Conservation (phyloP, 2,797 vertebrate species). For the Pogonophryne albipinna region DNA sequence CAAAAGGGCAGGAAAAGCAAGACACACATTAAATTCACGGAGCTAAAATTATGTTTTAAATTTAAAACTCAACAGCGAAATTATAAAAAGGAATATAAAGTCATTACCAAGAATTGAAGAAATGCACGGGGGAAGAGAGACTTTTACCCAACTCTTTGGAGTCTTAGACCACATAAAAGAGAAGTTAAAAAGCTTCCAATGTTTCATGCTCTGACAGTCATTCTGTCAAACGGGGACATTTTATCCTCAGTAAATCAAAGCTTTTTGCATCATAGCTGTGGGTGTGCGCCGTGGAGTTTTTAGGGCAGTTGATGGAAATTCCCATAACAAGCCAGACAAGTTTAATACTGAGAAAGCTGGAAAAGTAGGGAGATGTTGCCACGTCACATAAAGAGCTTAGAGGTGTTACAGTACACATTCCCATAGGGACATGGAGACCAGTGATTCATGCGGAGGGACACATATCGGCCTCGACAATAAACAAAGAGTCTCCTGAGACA, state of each 20-base stretch:
- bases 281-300: slow-evolving; percentile 27
- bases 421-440: slow-evolving; percentile 56
- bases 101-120: slow-evolving; percentile 18
- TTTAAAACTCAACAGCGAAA: slow-evolving; percentile 16
- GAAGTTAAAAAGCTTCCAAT: slow-evolving; percentile 35
- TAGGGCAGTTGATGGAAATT: slow-evolving; percentile 56
- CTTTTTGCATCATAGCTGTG: slow-evolving; percentile 48
- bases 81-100: slow-evolving; percentile 7
- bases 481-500: slow-evolving; percentile 74
- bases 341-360: slow-evolving; percentile 50
- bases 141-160: slow-evolving; percentile 16
- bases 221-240: slow-evolving; percentile 22
- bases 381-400: slow-evolving; percentile 60
- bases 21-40: neutral
- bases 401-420: slow-evolving; percentile 66
- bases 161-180: slow-evolving; percentile 19
- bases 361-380: slow-evolving; percentile 41
- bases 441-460: slow-evolving; percentile 62
- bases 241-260: slow-evolving; percentile 47
- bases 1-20: neutral
- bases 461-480: slow-evolving; percentile 59
- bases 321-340: slow-evolving; percentile 49
- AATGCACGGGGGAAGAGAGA: slow-evolving; percentile 37
- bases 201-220: slow-evolving; percentile 32
- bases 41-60: neutral